These are phyloP conservation scores for Oryctes rhinoceros DNA, from an alignment of 1,140 invertebrate species.

Conservation along the genomic window DNA sequence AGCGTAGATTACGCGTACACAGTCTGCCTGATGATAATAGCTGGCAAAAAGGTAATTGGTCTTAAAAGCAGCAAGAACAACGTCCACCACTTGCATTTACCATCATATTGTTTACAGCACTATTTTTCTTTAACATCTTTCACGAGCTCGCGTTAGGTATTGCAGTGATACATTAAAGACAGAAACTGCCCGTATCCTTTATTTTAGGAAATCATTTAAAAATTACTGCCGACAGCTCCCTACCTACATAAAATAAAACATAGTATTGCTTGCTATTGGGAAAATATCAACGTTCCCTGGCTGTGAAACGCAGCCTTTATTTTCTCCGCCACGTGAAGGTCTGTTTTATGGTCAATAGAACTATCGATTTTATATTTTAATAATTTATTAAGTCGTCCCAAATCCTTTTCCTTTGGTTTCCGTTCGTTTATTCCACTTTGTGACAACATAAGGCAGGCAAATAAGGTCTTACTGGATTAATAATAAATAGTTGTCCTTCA, in stretches of 20 bases:
- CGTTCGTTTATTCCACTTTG: background rate
- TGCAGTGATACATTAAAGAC: too few relatives aligned
- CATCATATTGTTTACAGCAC: too few relatives aligned
- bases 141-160: too few relatives aligned
- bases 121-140: too few relatives aligned
- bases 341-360: conserved; percentile 4
- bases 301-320: background rate
- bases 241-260: background rate
- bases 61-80: too few relatives aligned
- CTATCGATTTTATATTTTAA: conserved; percentile 19
- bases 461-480: background rate
- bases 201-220: too few relatives aligned
- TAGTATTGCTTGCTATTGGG: background rate
- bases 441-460: background rate
- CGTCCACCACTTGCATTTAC: too few relatives aligned
- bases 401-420: background rate
- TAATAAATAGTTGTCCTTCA: background rate
- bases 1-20: too few relatives aligned
- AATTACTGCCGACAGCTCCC: too few relatives aligned
- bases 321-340: background rate
- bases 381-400: conserved; percentile 10
- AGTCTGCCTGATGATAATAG: too few relatives aligned
- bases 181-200: too few relatives aligned
- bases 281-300: background rate
- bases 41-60: too few relatives aligned